Evolutionary conservation across 2,113 vertebrate species (phyloP), one percentile per base, ranked within the genome.

Genomic region (Cyprinodon brontotheroides): DNA sequence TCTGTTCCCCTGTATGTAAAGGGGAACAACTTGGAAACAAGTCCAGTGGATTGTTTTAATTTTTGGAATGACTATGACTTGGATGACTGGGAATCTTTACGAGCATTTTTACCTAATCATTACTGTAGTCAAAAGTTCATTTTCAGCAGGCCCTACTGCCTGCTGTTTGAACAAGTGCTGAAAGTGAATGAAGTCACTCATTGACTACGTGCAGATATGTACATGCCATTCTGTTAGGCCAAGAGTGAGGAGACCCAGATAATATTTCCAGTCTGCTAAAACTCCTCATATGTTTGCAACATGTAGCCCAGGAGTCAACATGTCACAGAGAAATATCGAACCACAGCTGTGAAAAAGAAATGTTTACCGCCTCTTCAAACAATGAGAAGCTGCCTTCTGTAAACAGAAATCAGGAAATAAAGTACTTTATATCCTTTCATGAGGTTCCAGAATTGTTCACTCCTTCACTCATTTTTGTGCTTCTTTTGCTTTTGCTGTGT

Each of bases 401-500:
- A 67, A 87, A 77, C 74, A 57, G 61, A 83, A 81, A 82, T 60
- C 64, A 78, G 81, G 72, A 43, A 62, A 67, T 65, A 6, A 37
- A 80, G 73, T 61, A 89, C 50, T 70, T 80, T 70, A 75, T 78
- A 29, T 86, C 69, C 81, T 87, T 91, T 71, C 71, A 79, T 84
- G 82, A 80, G 79, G 82, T 75, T 72, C 69, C 80, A 75, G 61
- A 37, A 62, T 69, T 73, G 66, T 82, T 86, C 64, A 83, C 62
- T 61, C 69, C 79, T 82, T 83, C 85, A 86, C 77, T 87, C 89
- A 86, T 81, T 81, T 77, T 74, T 78, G 63, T 70, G 70, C 74
- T 14, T 39, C 74, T 14, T 39, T 43, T 93, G 84, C 91, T 93
- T 90, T 89, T 86, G 89, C 70, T 59, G 50, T 57, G 2, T 45